Evolutionary conservation across 2,888 invertebrate genomes (phyloP), one percentile per base, ranked within the genome.

Genomic region (Apotomis betuletana): DNA sequence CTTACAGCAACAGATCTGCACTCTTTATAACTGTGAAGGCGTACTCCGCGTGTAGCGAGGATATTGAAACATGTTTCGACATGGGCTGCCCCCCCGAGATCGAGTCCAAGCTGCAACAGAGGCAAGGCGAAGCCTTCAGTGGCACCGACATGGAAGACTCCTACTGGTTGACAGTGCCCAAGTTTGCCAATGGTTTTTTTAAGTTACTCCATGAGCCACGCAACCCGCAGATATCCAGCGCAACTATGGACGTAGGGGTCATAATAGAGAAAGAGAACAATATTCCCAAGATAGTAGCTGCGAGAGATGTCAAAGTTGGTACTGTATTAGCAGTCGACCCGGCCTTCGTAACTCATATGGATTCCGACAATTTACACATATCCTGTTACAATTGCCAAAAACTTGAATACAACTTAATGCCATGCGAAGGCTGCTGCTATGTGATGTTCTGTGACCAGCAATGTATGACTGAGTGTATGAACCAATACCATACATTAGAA

Each of bases 1-100:
- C 80, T 1, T 80, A 78, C 57, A 79, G 80, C 64, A 81, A 81
- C 54, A 78, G 83, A 76, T 84, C 85, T 46, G 80, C 77, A 0
- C 49, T 82, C 12, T 71, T 83, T 2, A 69, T 64, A 3, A 75
- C 74, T 27, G 12, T 74, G 3, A 57, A 75, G 10, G 70, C 67
- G 6, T 79, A 70, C 44, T 41, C 36, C 13, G 81, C 77, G 4
- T 79, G 81, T 65, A 10, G 78, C 10, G 65, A 69, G 8, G 85
- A 85, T 54, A 80, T 83, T 44, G 76, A 81, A 0, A 75, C 58
- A 57, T 80, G 81, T 62, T 77, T 81, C 49, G 55, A 58, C 0
- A 73, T 81, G 67, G 78, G 75, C 3, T 82, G 80, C 59, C 81
- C 83, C 1, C 8, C 67, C 6, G 75, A 81, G n/a, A 76, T 81